Base-by-base conservation (phyloP, 1,140 invertebrate species). In the Himalopsyche phryganea region DNA sequence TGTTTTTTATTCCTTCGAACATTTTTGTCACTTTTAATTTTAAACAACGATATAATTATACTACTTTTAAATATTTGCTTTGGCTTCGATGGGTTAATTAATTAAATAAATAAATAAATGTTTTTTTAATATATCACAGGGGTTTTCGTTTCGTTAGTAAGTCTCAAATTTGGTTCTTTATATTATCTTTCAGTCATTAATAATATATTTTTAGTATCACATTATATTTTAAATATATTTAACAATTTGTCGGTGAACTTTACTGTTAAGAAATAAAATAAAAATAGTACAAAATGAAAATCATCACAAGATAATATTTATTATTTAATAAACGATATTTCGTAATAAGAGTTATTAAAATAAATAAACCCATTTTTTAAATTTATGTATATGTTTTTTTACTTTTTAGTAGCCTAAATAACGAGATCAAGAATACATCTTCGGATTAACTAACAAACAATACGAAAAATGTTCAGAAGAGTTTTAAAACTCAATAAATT, bases 1-100 rank as follows among this genome's bases (percentile, higher is more conserved):
- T 84, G 69, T 85, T 85, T 69, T 85, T 86, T 65, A 87, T 80
- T 53, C 85, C 84, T 69, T 86, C 85, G 68, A 86, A 81, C 78
- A 86, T 84, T 63, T 74, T 83, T 73, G 81, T 77, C 59, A 81
- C 77, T 60, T 79, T 78, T 71, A 28, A 28, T 57, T 56, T 57
- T 47, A 38, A 23, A 14, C 28, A 36, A 54, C 46, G 46, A 40
- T 15, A 13, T 40, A 13, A 15, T n/a, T 40, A 13, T 13, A 15
- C n/a, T n/a, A n/a, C 4, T 13, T 40, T 40, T 40, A 6, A 40
- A 5, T 13, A n/a, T 40, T 40, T 40, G 11, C 3, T 47, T 46
- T 35, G 33, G 18, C 11, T 14, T 46, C 36, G 14, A 23, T 54
- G 36, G 28, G 32, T 36, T 54, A 32, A 3, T 45, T 46, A 7